Percentiles rank a stretch among this genome's conserved stretches.
Conservation (phyloP, 1,140 invertebrate genomes). For the Plodia interpunctella region DNA sequence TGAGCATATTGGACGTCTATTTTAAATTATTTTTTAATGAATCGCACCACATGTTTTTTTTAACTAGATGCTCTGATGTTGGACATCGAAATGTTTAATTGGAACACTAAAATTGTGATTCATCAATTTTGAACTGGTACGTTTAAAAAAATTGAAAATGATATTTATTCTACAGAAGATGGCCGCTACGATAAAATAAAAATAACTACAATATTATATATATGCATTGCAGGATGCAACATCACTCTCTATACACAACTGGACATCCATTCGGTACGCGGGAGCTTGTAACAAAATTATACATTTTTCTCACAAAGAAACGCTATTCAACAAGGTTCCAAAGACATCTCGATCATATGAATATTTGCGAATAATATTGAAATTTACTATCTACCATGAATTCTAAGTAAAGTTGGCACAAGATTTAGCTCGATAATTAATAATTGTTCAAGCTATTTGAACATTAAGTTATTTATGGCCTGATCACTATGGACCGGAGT, state of each 20-base stretch:
- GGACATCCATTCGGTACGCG: not conserved
- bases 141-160: no score
- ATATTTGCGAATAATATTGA: not conserved
- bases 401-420: not conserved
- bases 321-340: not conserved
- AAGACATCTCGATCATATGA: not conserved
- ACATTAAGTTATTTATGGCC: not conserved
- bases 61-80: no score
- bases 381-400: not conserved
- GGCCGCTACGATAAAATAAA: no score
- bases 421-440: not conserved
- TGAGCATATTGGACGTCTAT: not conserved
- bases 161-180: no score
- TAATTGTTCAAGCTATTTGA: not conserved
- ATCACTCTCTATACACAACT: not conserved
- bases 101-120: no score
- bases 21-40: not conserved
- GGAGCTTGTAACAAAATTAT: slow-evolving; percentile 3
- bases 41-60: no score
- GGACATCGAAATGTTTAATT: no score
- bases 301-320: not conserved
- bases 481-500: not conserved
- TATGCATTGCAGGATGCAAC: not conserved
- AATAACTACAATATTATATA: no score
- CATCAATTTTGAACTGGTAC: no score